Evolutionary conservation across 2,797 vertebrate genomes (phyloP).

Genomic region (Sebastolobus altivelis): DNA sequence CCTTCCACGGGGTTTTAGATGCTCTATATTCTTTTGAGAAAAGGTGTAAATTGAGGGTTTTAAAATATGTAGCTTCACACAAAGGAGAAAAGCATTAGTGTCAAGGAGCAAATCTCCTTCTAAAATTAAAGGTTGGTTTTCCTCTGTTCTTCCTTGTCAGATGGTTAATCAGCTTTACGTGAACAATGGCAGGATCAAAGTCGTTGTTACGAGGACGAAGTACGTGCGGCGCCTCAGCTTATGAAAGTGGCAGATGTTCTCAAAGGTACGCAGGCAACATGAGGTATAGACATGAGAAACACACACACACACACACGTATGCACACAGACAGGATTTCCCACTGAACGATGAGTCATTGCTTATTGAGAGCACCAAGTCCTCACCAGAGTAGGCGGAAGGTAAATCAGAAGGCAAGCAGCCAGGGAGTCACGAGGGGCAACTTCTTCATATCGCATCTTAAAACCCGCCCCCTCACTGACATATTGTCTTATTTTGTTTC

Average conservation of each 20-base stretch:
- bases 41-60: neutral
- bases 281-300: neutral
- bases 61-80: slow-evolving; percentile 9
- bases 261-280: neutral
- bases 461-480: slow-evolving; percentile 24
- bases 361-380: slow-evolving; percentile 43
- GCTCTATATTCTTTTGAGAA: neutral
- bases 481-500: slow-evolving; percentile 28
- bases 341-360: slow-evolving; percentile 56
- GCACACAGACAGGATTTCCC: slow-evolving; percentile 3
- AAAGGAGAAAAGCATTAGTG: slow-evolving; percentile 1
- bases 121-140: slow-evolving; percentile 10
- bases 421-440: slow-evolving; percentile 24
- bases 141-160: neutral
- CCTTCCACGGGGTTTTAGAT: neutral
- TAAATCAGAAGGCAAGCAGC: slow-evolving; percentile 46
- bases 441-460: slow-evolving; percentile 4
- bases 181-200: slow-evolving; percentile 38
- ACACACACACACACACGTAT: neutral
- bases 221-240: neutral
- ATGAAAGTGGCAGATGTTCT: slow-evolving; percentile 38
- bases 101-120: neutral
- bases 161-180: neutral
- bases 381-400: slow-evolving; percentile 36
- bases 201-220: slow-evolving; percentile 25